These are phyloP conservation scores for Mizuhopecten yessoensis DNA, from an alignment of 1,140 invertebrate species.

Conservation along the genomic window DNA sequence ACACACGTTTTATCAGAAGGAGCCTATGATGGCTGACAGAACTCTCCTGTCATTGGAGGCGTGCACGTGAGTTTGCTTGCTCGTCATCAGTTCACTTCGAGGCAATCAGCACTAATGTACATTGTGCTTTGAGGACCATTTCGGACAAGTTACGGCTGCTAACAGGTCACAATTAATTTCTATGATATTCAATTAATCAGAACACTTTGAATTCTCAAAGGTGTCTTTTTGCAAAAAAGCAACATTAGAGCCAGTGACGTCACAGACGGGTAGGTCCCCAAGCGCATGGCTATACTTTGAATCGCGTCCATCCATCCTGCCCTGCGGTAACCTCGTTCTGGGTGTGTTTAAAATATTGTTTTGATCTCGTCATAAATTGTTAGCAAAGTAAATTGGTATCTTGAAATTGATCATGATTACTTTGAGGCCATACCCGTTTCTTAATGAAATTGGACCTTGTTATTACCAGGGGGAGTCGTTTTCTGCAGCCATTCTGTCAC, in stretches of 20 bases:
- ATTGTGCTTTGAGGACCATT: background rate
- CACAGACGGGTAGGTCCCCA: background rate
- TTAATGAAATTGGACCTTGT: background rate
- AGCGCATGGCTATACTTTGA: background rate
- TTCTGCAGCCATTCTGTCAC: background rate
- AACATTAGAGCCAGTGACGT: conserved; percentile 5
- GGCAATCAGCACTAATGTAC: conserved; percentile 14
- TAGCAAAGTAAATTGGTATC: conserved; percentile 39
- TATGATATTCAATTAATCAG: conserved; percentile 34
- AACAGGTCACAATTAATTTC: conserved; percentile 34
- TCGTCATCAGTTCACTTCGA: background rate
- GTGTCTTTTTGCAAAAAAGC: background rate
- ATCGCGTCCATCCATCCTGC: background rate
- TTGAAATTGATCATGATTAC: conserved; percentile 16
- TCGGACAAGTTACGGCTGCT: background rate
- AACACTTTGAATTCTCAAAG: background rate
- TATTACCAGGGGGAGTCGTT: conserved; percentile 2
- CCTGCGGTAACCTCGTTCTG: background rate
- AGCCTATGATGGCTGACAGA: background rate
- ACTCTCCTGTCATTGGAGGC: background rate
- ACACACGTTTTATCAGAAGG: too few relatives aligned
- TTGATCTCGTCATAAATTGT: conserved; percentile 9
- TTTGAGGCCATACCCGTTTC: conserved; percentile 25
- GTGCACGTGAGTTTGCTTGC: background rate
- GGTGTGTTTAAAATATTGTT: conserved; percentile 35